Evolutionary conservation across 2,113 vertebrate species (phyloP).

Genomic region (Xenopus tropicalis): UCB_Xtro_10.0 CM004444.2:130887501-130888000

Average conservation of each 20-base stretch:
- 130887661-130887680: constrained; percentile 41
- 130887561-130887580: constrained; percentile 51
- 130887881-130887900: no score
- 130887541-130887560: constrained; percentile 60
- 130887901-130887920: no score
- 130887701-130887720: constrained; percentile 24
- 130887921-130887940: no score
- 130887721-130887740: not conserved
- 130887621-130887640: constrained; percentile 55
- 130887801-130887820: no score
- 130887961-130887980: no score
- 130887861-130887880: no score
- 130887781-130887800: no score
- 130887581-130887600: constrained; percentile 46
- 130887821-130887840: no score
- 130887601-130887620: constrained; percentile 50
- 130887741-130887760: not conserved
- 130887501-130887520: constrained; percentile 49
- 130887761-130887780: no score
- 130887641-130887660: constrained; percentile 42
- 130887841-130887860: no score
- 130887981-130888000: no score
- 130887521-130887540: constrained; percentile 55
- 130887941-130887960: no score
- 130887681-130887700: constrained; percentile 40